These are phyloP conservation scores for Aramus guarauna DNA, from an alignment of 2,113 vertebrate species.

Conservation along the genomic window DNA sequence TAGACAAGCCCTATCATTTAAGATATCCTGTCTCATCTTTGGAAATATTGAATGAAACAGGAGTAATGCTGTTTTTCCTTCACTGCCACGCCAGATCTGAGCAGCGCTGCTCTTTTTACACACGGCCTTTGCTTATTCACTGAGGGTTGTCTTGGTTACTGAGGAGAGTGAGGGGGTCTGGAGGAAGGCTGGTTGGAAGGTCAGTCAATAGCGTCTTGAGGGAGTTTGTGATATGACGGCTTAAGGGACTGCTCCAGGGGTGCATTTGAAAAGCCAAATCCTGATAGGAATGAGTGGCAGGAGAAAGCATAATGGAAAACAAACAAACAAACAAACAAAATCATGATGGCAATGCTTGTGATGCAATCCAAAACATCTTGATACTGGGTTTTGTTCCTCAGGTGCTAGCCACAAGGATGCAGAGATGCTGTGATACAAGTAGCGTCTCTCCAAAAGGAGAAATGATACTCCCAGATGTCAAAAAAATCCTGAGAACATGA, in stretches of 20 bases:
- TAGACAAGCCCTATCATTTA: neutral
- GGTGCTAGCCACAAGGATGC: neutral
- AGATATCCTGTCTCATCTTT: neutral
- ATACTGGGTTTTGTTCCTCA: neutral
- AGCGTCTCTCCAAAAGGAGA: neutral
- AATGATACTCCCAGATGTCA: neutral
- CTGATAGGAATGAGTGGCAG: neutral
- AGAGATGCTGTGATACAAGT: neutral
- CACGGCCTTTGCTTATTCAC: neutral
- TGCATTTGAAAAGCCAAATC: neutral
- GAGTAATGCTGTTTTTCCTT: neutral
- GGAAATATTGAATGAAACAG: neutral
- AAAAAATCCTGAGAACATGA: neutral
- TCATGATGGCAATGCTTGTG: neutral
- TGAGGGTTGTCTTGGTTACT: neutral
- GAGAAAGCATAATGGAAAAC: neutral
- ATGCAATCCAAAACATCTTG: neutral
- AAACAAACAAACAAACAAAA: neutral
- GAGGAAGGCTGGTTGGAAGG: neutral
- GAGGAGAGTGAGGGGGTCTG: neutral
- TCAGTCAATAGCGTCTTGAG: neutral
- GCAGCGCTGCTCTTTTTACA: neutral
- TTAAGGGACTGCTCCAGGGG: neutral
- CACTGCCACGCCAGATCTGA: neutral
- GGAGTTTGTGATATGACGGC: neutral